phyloP scores from a whole-genome alignment of 2,888 invertebrate genomes.

The Neoascia interrupta region DNA sequence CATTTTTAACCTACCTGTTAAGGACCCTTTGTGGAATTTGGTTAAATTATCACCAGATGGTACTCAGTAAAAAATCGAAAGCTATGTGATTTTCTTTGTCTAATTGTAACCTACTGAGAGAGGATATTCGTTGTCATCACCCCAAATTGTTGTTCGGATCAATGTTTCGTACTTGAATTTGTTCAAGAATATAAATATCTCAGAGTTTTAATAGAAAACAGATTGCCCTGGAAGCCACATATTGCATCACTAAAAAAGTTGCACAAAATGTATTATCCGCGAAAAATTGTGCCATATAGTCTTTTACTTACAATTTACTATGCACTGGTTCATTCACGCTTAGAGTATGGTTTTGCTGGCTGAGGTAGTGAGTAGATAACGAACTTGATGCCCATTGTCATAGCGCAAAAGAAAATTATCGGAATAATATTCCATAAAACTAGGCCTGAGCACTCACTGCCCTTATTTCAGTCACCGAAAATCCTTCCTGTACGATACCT shows the following conservation, averaged over 20 bases:
- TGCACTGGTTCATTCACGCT: no score
- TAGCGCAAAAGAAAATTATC: no score
- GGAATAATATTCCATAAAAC: neutral
- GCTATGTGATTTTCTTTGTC: neutral
- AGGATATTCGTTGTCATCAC: neutral
- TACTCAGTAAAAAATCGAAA: no score
- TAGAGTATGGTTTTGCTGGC: neutral
- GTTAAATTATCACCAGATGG: no score
- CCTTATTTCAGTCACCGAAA: neutral
- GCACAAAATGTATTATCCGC: neutral
- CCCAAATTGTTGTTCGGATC: neutral
- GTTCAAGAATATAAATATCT: neutral
- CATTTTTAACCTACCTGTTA: neutral
- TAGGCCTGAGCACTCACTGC: neutral
- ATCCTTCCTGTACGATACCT: neutral
- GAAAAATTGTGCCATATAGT: neutral
- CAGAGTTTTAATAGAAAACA: no score
- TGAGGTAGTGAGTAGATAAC: neutral
- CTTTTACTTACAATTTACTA: no score
- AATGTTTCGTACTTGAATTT: neutral
- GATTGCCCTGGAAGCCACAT: no score
- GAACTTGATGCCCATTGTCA: neutral
- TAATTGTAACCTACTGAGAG: neutral
- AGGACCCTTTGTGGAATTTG: neutral
- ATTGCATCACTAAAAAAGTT: no score